Evolutionary conservation across 2,888 invertebrate species (phyloP).

Genomic region (Hybos culiciformis): DNA sequence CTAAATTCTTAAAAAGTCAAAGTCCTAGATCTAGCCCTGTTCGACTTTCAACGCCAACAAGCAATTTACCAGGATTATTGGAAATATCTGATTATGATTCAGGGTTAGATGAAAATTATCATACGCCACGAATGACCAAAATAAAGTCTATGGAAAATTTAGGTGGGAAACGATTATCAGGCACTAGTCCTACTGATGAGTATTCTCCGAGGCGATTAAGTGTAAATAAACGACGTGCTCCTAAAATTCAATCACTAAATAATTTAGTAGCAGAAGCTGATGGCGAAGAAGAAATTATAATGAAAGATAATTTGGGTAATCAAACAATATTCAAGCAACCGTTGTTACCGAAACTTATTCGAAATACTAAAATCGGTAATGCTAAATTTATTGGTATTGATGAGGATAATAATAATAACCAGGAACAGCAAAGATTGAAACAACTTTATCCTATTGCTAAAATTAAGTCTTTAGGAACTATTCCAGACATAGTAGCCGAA

Average conservation of each 20-base stretch:
- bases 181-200: conserved; percentile 21
- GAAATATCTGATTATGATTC: conserved; percentile 25
- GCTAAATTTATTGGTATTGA: conserved; percentile 35
- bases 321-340: conserved; percentile 9
- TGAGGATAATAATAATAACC: conserved; percentile 16
- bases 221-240: conserved; percentile 21
- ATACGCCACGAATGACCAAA: conserved; percentile 33
- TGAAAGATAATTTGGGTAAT: no score
- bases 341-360: neutral
- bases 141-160: conserved; percentile 36
- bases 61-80: neutral
- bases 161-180: no score
- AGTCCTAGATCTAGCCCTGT: no score
- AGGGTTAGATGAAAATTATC: conserved; percentile 31
- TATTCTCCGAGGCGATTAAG: conserved; percentile 31
- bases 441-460: conserved; percentile 34
- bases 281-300: conserved; percentile 9
- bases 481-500: conserved; percentile 32
- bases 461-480: conserved; percentile 35
- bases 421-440: conserved; percentile 14
- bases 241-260: conserved; percentile 33
- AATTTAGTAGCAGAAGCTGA: conserved; percentile 28
- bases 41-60: neutral
- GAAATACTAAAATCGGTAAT: conserved; percentile 30
- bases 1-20: no score